phyloP scores from a whole-genome alignment of 2,113 vertebrate species.

The Heterotilapia buettikoferi region DNA sequence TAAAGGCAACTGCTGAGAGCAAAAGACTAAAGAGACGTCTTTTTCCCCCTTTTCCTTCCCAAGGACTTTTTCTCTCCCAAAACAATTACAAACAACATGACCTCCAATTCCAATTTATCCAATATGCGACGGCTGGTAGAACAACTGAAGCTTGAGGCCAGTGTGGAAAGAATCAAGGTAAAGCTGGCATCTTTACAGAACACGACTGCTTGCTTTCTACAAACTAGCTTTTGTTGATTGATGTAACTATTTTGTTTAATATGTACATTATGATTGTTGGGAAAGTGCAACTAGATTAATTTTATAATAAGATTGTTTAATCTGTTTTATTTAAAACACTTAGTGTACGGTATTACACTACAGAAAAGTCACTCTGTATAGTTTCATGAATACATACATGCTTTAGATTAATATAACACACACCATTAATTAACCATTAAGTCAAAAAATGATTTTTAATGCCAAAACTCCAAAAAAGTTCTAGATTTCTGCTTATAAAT shows the following conservation, averaged over 20 bases:
- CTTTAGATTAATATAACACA: neutral
- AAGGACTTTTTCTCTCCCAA: neutral
- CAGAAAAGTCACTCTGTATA: neutral
- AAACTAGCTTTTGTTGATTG: neutral
- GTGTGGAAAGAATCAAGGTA: constrained; percentile 89
- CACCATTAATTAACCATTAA: neutral
- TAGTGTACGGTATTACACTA: neutral
- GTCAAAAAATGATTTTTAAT: neutral
- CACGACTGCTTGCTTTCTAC: neutral
- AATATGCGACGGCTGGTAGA: constrained; percentile 83
- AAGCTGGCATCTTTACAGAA: neutral
- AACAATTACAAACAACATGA: constrained; percentile 68
- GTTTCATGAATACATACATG: neutral
- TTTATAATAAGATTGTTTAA: neutral
- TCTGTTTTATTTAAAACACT: neutral
- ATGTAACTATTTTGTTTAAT: neutral
- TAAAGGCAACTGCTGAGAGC: constrained; percentile 1
- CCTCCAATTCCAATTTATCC: constrained; percentile 79
- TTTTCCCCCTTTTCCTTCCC: neutral
- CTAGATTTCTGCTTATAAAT: neutral
- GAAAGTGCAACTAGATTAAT: neutral
- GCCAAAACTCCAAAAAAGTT: neutral
- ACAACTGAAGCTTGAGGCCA: constrained; percentile 88
- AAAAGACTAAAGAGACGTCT: neutral
- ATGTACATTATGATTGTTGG: neutral